Conservation (phyloP, 2,113 vertebrate genomes). For the Pelecanoides urinatrix region DNA sequence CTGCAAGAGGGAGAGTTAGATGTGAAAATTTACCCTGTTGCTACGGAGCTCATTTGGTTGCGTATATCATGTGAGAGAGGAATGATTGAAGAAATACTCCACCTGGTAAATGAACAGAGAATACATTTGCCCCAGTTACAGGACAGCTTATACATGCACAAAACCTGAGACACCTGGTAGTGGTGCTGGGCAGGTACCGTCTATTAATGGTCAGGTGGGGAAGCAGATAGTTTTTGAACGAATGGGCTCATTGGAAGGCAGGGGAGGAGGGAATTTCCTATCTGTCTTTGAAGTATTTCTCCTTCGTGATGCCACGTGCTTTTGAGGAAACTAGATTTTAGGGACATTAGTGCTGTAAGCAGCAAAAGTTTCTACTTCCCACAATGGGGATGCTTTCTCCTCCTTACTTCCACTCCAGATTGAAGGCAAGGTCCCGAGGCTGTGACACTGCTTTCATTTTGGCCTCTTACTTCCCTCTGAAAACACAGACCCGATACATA, state of each 20-base stretch:
- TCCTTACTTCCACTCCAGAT: not conserved
- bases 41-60: not conserved
- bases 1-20: constrained; percentile 13
- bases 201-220: not conserved
- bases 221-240: not conserved
- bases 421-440: not conserved
- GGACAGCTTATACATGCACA: not conserved
- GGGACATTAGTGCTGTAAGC: not conserved
- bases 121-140: not conserved
- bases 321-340: not conserved
- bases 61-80: not conserved
- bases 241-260: not conserved
- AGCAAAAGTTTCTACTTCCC: not conserved
- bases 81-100: not conserved
- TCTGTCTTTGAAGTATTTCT: not conserved
- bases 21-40: not conserved
- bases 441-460: not conserved
- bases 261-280: not conserved
- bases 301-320: not conserved
- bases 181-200: not conserved
- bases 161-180: not conserved
- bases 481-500: not conserved
- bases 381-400: not conserved
- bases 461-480: not conserved
- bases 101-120: not conserved